phyloP scores from a whole-genome alignment of 2,113 vertebrate species.

The Coturnix japonica region DNA sequence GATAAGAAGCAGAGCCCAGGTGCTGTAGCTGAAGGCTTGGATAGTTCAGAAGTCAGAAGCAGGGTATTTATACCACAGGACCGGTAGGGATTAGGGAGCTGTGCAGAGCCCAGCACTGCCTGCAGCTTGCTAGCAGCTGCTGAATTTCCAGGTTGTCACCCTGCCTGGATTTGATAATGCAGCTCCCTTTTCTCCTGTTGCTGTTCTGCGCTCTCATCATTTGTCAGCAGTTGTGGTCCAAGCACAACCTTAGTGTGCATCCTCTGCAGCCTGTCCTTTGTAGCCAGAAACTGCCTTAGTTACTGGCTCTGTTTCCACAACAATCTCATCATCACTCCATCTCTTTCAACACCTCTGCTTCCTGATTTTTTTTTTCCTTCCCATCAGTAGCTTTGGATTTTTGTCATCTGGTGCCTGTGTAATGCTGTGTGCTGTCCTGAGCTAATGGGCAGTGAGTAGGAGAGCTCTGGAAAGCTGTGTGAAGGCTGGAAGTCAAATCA shows the following conservation, averaged over 20 bases:
- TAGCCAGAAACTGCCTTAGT: neutral
- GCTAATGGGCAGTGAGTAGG: neutral
- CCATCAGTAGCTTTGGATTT: neutral
- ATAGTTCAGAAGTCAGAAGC: neutral
- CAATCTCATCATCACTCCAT: neutral
- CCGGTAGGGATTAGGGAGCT: neutral
- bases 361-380: neutral
- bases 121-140: neutral
- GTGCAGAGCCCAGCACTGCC: neutral
- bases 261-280: neutral
- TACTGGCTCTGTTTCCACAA: neutral
- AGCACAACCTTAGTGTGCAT: neutral
- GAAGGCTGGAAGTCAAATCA: neutral
- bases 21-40: neutral
- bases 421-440: accelerated
- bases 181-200: neutral
- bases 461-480: neutral
- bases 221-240: neutral
- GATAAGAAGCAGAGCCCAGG: accelerated
- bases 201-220: neutral
- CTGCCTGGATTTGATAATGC: neutral
- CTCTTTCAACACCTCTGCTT: neutral
- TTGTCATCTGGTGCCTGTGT: neutral
- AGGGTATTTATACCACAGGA: neutral
- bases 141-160: neutral